Conservation (phyloP, 1,140 invertebrate species). For the Anadara kagoshimensis region DNA sequence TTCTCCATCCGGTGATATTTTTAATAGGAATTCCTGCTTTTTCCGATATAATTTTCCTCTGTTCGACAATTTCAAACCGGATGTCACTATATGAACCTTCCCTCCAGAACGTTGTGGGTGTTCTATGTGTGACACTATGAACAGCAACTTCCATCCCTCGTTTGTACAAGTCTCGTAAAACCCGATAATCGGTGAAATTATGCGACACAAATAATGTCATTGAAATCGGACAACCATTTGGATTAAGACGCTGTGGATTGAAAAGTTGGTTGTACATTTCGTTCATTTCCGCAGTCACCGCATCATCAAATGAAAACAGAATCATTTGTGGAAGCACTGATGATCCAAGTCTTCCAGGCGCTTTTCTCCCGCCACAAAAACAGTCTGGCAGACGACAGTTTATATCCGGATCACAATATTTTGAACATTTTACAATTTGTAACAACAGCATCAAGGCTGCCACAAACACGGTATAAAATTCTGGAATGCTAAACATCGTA, state of each 20-base stretch:
- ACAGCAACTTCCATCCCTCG: conserved; percentile 96
- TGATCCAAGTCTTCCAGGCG: conserved; percentile 29
- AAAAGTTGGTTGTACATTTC: conserved; percentile 76
- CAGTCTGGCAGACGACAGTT: conserved; percentile 46
- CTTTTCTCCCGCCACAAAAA: conserved; percentile 40
- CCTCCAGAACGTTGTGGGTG: conserved; percentile 47
- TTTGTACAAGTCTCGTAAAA: conserved; percentile 93
- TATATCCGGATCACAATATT: background rate
- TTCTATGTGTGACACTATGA: conserved; percentile 84
- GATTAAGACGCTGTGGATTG: conserved; percentile 82
- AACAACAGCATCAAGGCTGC: no score
- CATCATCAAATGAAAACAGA: conserved; percentile 86
- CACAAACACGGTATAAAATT: no score
- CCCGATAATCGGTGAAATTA: conserved; percentile 98
- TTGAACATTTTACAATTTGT: no score
- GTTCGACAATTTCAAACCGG: conserved; percentile 43
- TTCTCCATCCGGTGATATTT: conserved; percentile 54
- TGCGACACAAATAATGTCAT: conserved; percentile 98
- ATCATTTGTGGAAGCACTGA: conserved; percentile 79
- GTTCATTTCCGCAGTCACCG: conserved; percentile 80
- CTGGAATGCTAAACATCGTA: no score
- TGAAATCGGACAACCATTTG: conserved; percentile 97
- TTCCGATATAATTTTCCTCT: conserved; percentile 39
- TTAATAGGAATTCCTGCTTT: conserved; percentile 70
- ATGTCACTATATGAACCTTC: conserved; percentile 79